Evolutionary conservation across 1,140 invertebrate species (phyloP).

Genomic region (Drosophila watanabei): DNA sequence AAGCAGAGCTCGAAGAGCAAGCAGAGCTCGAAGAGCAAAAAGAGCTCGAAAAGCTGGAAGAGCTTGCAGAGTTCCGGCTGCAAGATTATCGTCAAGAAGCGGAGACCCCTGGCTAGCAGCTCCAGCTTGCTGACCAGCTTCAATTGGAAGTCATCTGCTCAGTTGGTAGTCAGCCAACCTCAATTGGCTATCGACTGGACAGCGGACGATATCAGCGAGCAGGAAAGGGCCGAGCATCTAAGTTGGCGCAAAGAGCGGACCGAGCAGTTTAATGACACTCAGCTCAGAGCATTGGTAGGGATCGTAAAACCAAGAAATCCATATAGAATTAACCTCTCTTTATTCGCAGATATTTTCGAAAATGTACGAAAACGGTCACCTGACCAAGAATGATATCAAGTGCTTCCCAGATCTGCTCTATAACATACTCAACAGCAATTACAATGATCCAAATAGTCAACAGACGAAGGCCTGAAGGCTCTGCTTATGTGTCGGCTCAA

Average conservation of each 20-base stretch:
- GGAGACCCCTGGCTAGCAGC: background rate
- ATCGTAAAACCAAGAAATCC: background rate
- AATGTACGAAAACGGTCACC: constrained; percentile 66
- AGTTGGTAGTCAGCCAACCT: background rate
- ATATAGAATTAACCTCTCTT: background rate
- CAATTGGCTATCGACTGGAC: constrained; percentile 24
- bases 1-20: background rate
- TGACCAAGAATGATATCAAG: constrained; percentile 78
- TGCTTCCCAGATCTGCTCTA: constrained; percentile 65
- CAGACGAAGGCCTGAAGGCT: background rate
- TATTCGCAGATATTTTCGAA: constrained; percentile 58
- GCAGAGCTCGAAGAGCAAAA: background rate
- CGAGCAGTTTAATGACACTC: constrained; percentile 33
- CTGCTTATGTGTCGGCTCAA: background rate
- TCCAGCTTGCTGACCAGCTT: background rate
- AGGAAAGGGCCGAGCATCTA: constrained; percentile 8
- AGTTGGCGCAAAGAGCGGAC: constrained; percentile 56
- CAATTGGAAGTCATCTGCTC: background rate
- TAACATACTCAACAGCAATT: constrained; percentile 24
- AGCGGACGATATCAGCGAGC: constrained; percentile 35
- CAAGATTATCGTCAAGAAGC: background rate
- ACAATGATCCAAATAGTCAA: background rate
- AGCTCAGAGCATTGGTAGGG: constrained; percentile 44
- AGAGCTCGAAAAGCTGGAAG: background rate
- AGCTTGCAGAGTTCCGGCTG: background rate